phyloP scores from a whole-genome alignment of 2,113 vertebrate genomes.

The Clarias magur region DNA sequence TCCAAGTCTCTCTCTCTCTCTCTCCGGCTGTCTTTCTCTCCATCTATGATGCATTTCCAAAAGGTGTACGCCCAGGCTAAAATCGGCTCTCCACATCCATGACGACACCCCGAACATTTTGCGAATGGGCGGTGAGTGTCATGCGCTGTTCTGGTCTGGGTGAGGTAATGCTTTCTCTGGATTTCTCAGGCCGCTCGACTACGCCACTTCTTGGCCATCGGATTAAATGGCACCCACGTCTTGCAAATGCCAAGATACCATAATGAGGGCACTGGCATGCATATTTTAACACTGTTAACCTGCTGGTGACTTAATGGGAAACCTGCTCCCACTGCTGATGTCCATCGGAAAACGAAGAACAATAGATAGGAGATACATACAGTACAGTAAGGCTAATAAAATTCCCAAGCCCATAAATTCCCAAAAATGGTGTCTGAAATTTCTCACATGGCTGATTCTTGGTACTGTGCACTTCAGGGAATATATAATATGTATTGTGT shows the following conservation, averaged over 20 bases:
- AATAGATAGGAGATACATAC: not conserved
- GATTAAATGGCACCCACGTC: constrained; percentile 45
- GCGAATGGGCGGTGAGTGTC: constrained; percentile 55
- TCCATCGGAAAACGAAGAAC: not conserved
- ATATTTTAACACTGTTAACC: constrained; percentile 36
- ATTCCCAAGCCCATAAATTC: not conserved
- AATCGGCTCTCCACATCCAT: constrained; percentile 62
- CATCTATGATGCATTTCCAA: constrained; percentile 26
- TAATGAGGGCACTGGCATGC: constrained; percentile 38
- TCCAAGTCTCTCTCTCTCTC: not conserved
- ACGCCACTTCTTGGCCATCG: constrained; percentile 50
- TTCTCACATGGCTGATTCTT: not conserved
- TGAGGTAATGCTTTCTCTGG: constrained; percentile 66
- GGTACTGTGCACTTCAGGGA: not conserved
- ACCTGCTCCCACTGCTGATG: not conserved
- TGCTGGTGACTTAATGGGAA: constrained; percentile 41
- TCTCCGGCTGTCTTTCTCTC: constrained; percentile 9
- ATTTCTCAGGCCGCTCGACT: constrained; percentile 50
- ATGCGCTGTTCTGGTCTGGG: constrained; percentile 56
- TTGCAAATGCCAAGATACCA: constrained; percentile 39
- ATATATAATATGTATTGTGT: too few relatives aligned
- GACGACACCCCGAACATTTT: constrained; percentile 61
- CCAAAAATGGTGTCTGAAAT: not conserved
- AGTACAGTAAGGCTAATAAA: too few relatives aligned
- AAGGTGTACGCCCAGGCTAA: constrained; percentile 58